Percentiles rank a stretch among this genome's conserved stretches.
phyloP scores from a whole-genome alignment of 2,797 vertebrate genomes.

The Anguilla obscura region DNA sequence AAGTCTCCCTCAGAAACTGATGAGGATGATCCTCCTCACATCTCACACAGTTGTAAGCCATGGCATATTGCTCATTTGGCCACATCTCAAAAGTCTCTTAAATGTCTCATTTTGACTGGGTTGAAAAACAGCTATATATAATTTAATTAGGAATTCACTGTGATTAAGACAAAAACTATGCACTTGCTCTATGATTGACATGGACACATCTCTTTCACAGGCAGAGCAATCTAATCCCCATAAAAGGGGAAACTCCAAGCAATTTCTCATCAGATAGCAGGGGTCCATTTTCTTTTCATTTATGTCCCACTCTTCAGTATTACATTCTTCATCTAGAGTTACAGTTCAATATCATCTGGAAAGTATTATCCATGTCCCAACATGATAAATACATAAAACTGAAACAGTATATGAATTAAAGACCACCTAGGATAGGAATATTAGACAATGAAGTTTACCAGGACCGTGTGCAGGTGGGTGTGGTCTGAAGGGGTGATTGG shows the following conservation, averaged over 20 bases:
- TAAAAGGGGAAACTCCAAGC: neutral
- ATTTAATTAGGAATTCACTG: too few species aligned
- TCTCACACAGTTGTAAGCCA: too few species aligned
- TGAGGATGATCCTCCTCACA: too few species aligned
- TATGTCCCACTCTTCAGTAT: neutral
- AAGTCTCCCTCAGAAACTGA: too few species aligned
- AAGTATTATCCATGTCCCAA: neutral
- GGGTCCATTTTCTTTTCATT: neutral
- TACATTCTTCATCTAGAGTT: neutral
- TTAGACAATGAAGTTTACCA: neutral
- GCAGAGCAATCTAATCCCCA: neutral
- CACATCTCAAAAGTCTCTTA: too few species aligned
- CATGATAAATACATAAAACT: neutral
- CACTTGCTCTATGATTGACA: neutral
- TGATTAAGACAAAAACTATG: neutral
- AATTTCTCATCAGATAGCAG: neutral
- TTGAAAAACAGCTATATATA: too few species aligned
- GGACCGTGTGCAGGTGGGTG: neutral
- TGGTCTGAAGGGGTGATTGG: neutral
- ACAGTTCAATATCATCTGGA: neutral
- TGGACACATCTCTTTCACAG: neutral
- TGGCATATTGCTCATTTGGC: too few species aligned
- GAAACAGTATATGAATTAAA: neutral
- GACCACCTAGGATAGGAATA: neutral
- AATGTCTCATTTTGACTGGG: too few species aligned